Evolutionary conservation across 2,797 vertebrate species (phyloP).

Genomic region (Lithobates pipiens): DNA sequence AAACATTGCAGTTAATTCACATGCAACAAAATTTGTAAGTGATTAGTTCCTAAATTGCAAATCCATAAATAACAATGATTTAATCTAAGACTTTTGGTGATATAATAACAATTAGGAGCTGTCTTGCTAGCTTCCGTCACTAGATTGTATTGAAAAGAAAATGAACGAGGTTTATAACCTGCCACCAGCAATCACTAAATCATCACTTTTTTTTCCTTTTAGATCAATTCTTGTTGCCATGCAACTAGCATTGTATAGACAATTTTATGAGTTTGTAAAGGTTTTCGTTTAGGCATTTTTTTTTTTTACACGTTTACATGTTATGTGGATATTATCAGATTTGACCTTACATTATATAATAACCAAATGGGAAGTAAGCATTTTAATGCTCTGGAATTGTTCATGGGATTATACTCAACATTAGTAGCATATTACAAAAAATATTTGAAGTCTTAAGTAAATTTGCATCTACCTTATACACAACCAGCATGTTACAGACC

Average conservation of each 20-base stretch:
- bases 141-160: slow-evolving; percentile 76
- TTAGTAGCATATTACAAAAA: too few relatives aligned
- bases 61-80: slow-evolving; percentile 66
- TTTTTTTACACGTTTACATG: too few relatives aligned
- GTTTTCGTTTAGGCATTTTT: slow-evolving; percentile 70
- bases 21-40: neutral
- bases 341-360: slow-evolving; percentile 53
- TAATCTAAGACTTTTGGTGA: slow-evolving; percentile 12
- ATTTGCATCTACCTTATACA: too few relatives aligned
- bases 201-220: slow-evolving; percentile 75
- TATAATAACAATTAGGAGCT: slow-evolving; percentile 73
- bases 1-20: neutral
- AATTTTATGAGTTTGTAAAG: slow-evolving; percentile 73
- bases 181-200: slow-evolving; percentile 81
- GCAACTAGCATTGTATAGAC: slow-evolving; percentile 74
- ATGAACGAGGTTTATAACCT: slow-evolving; percentile 73
- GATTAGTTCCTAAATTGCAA: neutral
- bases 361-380: slow-evolving; percentile 30
- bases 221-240: slow-evolving; percentile 81
- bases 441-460: too few relatives aligned
- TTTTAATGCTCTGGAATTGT: too few relatives aligned
- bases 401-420: too few relatives aligned
- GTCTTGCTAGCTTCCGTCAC: slow-evolving; percentile 72
- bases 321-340: slow-evolving; percentile 53
- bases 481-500: too few relatives aligned